Evolutionary conservation across 2,797 vertebrate species (phyloP).

Genomic region (Bradypodion pumilum): DNA sequence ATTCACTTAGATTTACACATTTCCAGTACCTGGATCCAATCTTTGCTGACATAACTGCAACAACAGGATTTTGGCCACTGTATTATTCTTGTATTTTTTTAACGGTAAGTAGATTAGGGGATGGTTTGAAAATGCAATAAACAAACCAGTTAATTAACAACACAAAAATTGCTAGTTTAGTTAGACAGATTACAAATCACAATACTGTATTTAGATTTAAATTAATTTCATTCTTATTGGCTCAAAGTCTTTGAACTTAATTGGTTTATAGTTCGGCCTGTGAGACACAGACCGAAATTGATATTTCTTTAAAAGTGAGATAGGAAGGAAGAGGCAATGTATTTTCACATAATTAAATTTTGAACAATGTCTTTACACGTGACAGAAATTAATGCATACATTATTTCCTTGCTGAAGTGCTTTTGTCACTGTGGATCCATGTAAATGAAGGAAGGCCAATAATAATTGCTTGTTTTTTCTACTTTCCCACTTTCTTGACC

Average conservation of each 20-base stretch:
- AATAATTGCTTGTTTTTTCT: conserved; percentile 38
- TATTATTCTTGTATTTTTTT: no score
- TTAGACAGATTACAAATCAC: neutral
- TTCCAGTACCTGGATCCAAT: no score
- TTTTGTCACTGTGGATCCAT: conserved; percentile 11
- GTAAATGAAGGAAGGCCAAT: conserved; percentile 29
- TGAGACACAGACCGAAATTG: neutral
- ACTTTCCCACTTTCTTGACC: conserved; percentile 12
- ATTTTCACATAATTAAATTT: conserved; percentile 11
- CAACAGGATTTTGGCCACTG: no score
- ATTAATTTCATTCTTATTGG: neutral
- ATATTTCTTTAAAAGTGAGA: neutral
- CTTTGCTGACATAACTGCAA: no score
- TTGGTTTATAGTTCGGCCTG: neutral
- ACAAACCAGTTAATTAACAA: neutral
- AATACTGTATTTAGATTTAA: neutral
- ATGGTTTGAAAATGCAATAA: no score
- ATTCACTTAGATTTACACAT: no score
- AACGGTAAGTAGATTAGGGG: no score
- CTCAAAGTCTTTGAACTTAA: neutral
- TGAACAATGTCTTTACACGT: neutral
- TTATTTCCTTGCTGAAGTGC: conserved; percentile 14
- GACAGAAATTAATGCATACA: neutral
- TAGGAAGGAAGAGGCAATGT: neutral
- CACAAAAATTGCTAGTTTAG: neutral